A percentile compares a stretch with the other conserved stretches of the same genome.
These are phyloP conservation scores for Archips crataeganus DNA, from an alignment of 2,888 invertebrate genomes.

Conservation along the genomic window DNA sequence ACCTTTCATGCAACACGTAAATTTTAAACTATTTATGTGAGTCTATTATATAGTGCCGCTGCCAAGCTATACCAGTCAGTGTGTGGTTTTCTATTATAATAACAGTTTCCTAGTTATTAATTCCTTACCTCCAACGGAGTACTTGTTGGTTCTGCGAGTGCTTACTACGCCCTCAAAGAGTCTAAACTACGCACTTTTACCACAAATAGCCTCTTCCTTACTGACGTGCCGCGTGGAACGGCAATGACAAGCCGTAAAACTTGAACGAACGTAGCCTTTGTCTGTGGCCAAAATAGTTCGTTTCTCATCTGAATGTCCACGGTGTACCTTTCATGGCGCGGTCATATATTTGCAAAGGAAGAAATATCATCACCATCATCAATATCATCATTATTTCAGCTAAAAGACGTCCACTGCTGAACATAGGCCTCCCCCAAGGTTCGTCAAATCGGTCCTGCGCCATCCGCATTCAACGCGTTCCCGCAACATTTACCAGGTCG, in stretches of 20 bases:
- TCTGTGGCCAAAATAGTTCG: slow-evolving; percentile 56
- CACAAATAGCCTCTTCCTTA: slow-evolving; percentile 63
- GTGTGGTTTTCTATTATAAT: slow-evolving; percentile 58
- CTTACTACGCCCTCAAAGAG: slow-evolving; percentile 33
- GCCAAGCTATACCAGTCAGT: slow-evolving; percentile 42
- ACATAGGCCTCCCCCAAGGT: no score
- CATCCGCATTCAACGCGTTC: no score
- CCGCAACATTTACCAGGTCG: no score
- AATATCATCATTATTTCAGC: no score
- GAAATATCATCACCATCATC: no score
- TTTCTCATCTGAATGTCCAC: slow-evolving; percentile 48
- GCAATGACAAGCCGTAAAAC: slow-evolving; percentile 63
- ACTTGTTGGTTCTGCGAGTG: slow-evolving; percentile 40
- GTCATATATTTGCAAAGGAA: neutral
- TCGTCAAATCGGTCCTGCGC: no score
- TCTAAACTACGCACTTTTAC: slow-evolving; percentile 57
- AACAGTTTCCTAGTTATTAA: slow-evolving; percentile 56
- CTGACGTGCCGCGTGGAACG: slow-evolving; percentile 50
- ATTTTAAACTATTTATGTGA: neutral
- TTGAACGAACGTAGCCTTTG: slow-evolving; percentile 66
- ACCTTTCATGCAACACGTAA: neutral
- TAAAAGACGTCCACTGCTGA: no score
- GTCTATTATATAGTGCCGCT: neutral
- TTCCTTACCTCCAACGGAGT: slow-evolving; percentile 49
- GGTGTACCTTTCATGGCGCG: neutral